phyloP scores from a whole-genome alignment of 2,797 vertebrate genomes.

The Pantherophis alleghaniensis region DNA sequence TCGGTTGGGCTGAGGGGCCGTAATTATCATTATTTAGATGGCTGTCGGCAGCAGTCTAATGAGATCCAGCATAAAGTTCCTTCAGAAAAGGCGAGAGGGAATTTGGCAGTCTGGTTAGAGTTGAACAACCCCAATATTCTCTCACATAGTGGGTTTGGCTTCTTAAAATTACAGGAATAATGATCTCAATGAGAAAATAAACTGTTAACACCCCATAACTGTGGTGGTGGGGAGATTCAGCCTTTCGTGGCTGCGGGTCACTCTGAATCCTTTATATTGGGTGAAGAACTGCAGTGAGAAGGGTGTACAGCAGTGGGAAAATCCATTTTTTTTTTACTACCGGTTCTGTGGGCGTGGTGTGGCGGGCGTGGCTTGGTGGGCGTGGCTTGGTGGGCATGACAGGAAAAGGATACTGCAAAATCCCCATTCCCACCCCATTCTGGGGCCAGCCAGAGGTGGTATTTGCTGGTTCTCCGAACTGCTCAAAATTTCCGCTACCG shows the following conservation, averaged over 20 bases:
- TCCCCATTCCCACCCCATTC: too few relatives aligned
- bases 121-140: background rate
- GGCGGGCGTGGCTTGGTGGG: too few relatives aligned
- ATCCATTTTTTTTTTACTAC: too few relatives aligned
- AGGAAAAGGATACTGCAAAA: too few relatives aligned
- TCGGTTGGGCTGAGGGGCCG: background rate
- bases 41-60: background rate
- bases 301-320: background rate
- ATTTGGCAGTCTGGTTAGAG: background rate
- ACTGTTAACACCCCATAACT: background rate
- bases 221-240: background rate
- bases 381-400: too few relatives aligned
- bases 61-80: background rate
- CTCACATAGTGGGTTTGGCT: too few relatives aligned
- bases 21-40: background rate
- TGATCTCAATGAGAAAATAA: background rate
- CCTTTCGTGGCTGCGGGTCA: background rate
- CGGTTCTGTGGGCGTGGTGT: too few relatives aligned
- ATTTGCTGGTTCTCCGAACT: too few relatives aligned
- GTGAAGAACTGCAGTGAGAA: background rate
- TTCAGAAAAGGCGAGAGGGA: background rate
- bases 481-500: too few relatives aligned
- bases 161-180: background rate
- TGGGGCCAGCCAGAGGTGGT: too few relatives aligned
- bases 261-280: background rate